Evolutionary conservation across 2,797 vertebrate species (phyloP).

Genomic region (Chelidonichthys spinosus): DNA sequence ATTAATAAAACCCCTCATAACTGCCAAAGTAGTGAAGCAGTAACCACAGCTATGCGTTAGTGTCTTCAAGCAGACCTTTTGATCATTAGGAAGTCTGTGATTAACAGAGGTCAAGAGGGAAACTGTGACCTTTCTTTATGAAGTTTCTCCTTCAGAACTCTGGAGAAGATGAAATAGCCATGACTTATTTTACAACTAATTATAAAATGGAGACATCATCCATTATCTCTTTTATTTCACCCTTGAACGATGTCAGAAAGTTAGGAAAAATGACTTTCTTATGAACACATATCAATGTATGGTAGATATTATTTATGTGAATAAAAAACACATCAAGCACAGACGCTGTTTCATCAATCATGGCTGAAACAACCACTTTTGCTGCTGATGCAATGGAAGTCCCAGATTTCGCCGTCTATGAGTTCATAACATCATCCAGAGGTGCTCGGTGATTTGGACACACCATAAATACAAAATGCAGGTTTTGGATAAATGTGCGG

Average conservation of each 20-base stretch:
- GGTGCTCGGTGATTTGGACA: too few relatives aligned
- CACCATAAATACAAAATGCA: background rate
- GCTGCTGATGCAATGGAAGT: too few relatives aligned
- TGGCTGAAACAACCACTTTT: too few relatives aligned
- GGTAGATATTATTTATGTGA: background rate
- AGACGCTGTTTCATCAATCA: too few relatives aligned
- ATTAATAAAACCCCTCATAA: background rate
- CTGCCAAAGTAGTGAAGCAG: background rate
- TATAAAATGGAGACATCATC: constrained; percentile 5
- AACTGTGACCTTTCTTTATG: constrained; percentile 10
- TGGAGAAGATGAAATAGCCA: constrained; percentile 11
- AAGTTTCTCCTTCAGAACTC: constrained; percentile 14
- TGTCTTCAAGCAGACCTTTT: constrained; percentile 23
- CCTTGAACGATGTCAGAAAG: background rate
- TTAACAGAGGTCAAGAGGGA: constrained; percentile 23
- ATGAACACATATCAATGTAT: background rate
- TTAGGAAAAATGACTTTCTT: background rate
- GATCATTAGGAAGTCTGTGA: constrained; percentile 30
- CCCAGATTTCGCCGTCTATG: too few relatives aligned
- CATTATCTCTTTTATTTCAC: background rate
- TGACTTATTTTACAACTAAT: constrained; percentile 16
- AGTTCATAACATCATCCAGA: too few relatives aligned
- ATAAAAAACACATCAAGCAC: too few relatives aligned
- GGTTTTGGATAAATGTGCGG: background rate
- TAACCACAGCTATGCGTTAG: background rate